These are phyloP conservation scores for Chromis chromis DNA, from an alignment of 2,797 vertebrate species.

Conservation along the genomic window DNA sequence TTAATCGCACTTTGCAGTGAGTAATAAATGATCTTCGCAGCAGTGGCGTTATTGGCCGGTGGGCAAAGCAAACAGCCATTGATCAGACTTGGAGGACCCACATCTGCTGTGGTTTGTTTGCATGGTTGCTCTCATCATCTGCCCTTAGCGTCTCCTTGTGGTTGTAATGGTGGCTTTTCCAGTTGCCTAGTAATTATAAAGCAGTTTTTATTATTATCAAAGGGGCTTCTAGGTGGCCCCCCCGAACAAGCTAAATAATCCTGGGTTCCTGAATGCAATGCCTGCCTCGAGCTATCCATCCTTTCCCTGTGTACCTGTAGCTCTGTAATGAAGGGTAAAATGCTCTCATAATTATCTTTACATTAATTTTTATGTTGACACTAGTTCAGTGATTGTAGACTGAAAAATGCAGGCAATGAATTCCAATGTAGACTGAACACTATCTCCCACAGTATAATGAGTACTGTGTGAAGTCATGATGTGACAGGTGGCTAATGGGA, in stretches of 20 bases:
- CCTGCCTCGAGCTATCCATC: slow-evolving; percentile 17
- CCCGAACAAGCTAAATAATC: slow-evolving; percentile 2
- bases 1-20: slow-evolving; percentile 62
- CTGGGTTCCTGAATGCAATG: slow-evolving; percentile 7
- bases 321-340: slow-evolving; percentile 27
- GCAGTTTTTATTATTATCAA: slow-evolving; percentile 34
- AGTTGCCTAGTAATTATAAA: slow-evolving; percentile 14
- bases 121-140: slow-evolving; percentile 38
- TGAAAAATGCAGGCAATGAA: slow-evolving; percentile 17
- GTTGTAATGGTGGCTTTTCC: slow-evolving; percentile 31
- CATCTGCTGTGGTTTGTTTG: slow-evolving; percentile 58
- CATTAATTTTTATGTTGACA: slow-evolving; percentile 28
- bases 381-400: not conserved
- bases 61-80: slow-evolving; percentile 50
- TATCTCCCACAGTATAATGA: slow-evolving; percentile 41
- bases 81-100: slow-evolving; percentile 56
- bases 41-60: slow-evolving; percentile 49
- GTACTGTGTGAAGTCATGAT: slow-evolving; percentile 36
- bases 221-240: slow-evolving; percentile 22
- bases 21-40: slow-evolving; percentile 56
- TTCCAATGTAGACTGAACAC: slow-evolving; percentile 25
- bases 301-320: not conserved
- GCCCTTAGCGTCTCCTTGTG: slow-evolving; percentile 6
- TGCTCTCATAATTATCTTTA: slow-evolving; percentile 23
- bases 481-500: slow-evolving; percentile 75